phyloP scores from a whole-genome alignment of 2,797 vertebrate genomes.

The Pseudochaenichthys georgianus region DNA sequence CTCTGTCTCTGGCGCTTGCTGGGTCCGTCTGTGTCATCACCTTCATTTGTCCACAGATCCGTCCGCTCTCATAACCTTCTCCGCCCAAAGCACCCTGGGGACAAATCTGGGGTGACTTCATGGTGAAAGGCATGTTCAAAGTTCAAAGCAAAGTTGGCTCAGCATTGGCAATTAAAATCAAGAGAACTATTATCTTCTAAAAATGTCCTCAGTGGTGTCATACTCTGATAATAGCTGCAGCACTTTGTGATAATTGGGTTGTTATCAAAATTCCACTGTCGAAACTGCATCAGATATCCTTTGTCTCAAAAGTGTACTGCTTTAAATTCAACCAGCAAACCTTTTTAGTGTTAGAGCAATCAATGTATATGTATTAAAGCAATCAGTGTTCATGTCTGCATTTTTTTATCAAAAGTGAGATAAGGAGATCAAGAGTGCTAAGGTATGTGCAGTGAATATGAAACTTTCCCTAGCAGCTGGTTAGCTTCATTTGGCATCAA shows the following conservation, averaged over 20 bases:
- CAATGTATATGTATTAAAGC: background rate
- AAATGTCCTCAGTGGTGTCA: constrained; percentile 54
- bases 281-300: constrained; percentile 55
- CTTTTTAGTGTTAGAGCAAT: background rate
- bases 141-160: constrained; percentile 70
- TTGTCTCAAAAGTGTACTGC: constrained; percentile 36
- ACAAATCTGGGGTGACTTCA: constrained; percentile 56
- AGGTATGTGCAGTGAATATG: background rate
- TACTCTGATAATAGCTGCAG: constrained; percentile 63
- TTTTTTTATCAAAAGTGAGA: background rate
- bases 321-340: constrained; percentile 25
- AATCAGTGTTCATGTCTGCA: background rate
- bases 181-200: constrained; percentile 63
- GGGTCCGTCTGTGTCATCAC: constrained; percentile 66
- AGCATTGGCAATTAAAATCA: constrained; percentile 60
- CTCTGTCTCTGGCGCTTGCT: constrained; percentile 38
- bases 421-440: background rate
- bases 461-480: background rate
- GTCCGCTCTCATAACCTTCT: constrained; percentile 59
- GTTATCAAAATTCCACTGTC: constrained; percentile 64
- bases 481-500: background rate
- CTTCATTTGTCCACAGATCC: constrained; percentile 59
- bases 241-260: constrained; percentile 65
- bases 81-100: constrained; percentile 46
- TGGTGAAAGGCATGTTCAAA: constrained; percentile 55